Evolutionary conservation across 2,888 invertebrate genomes (phyloP), one percentile per base, ranked within the genome.

Genomic region (Maniola hyperantus): DNA sequence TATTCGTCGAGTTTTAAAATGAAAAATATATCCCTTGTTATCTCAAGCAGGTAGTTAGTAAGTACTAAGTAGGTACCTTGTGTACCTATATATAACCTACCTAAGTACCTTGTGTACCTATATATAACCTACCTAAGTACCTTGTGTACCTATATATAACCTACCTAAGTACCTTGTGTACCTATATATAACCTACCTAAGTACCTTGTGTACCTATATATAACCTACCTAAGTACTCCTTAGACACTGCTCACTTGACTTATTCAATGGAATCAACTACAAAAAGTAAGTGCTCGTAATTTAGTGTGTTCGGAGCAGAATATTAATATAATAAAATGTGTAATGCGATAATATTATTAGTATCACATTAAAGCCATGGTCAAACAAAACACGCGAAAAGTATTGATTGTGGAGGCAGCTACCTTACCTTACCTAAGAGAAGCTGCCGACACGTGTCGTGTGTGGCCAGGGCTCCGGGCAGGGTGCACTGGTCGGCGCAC

Each of bases 1-100:
- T 62, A 54, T 53, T 48, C 44, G 53, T 36, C 54, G 50, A 18
- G 55, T 54, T 60, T 48, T 36, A 48, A 67, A 67, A 64, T 60
- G 60, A 67, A 67, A 64, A 64, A 59, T 26, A 26, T 51, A 51
- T 51, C 20, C 11, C 7, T 10, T 13, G 26, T 39, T 55, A 63
- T 67, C 13, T 4, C 13, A 11, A 42, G 11, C 2, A 2, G 4
- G 13, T 42, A 11, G 13, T 5, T 42, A n/a, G 8, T 39, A 39
- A n/a, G n/a, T n/a, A n/a, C n/a, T n/a, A n/a, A n/a, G n/a, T n/a
- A n/a, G n/a, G n/a, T n/a, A n/a, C n/a, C n/a, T n/a, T n/a, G 4
- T 42, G 13, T 42, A n/a, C 42, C 6, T 13, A 11, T 13, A 13
- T 42, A 13, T 42, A 11, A 10, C 5, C 4, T 36, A 36, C 36